These are phyloP conservation scores for Fregetta grallaria DNA, from an alignment of 2,113 vertebrate genomes.

Conservation along the genomic window DNA sequence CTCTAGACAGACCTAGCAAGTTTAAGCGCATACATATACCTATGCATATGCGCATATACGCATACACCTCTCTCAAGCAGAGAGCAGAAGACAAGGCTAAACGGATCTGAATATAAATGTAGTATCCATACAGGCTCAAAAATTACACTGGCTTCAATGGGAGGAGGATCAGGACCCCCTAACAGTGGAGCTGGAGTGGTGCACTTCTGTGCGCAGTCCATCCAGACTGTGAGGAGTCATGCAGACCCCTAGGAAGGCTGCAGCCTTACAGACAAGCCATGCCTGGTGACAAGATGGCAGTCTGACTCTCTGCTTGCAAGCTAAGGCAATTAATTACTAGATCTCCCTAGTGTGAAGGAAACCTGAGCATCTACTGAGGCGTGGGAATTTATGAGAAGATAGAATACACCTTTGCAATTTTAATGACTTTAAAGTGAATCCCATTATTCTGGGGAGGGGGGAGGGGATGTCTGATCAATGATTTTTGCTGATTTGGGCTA, in stretches of 20 bases:
- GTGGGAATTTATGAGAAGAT: background rate
- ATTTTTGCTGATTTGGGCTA: background rate
- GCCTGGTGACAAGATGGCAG: background rate
- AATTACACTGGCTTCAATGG: background rate
- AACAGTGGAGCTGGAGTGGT: fast-evolving
- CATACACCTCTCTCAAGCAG: background rate
- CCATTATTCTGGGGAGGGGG: background rate
- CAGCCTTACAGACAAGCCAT: background rate
- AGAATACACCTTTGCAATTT: background rate
- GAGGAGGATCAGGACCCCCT: background rate
- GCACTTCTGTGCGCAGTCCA: too few relatives aligned
- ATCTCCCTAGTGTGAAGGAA: background rate
- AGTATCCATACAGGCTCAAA: background rate
- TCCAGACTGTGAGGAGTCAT: background rate
- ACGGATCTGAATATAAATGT: background rate
- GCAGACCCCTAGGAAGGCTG: background rate
- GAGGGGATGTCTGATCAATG: background rate
- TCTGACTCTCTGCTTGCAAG: background rate
- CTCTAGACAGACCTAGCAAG: background rate
- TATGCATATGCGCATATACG: background rate
- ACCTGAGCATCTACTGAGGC: background rate
- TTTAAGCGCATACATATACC: background rate
- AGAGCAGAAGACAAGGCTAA: background rate
- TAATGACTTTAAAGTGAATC: background rate
- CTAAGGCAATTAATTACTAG: background rate